Evolutionary conservation across 2,888 invertebrate species (phyloP).

Genomic region (Phaedon cochleariae): DNA sequence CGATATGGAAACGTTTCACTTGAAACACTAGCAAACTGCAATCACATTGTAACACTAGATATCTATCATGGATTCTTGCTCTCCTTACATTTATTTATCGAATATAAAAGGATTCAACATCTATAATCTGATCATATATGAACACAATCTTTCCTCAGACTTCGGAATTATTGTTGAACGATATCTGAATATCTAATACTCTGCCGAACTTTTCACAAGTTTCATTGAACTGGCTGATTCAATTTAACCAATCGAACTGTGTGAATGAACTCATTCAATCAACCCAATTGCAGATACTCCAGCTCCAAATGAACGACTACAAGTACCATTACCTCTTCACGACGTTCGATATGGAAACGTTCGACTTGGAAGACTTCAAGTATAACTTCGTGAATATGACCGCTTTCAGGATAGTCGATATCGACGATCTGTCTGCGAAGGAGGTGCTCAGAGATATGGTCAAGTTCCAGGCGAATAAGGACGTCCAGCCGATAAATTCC

Average conservation of each 20-base stretch:
- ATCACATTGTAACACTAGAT: too few species aligned
- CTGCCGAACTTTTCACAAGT: too few species aligned
- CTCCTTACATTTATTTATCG: too few species aligned
- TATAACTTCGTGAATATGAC: constrained; percentile 82
- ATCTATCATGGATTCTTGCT: too few species aligned
- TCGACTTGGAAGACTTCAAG: constrained; percentile 76
- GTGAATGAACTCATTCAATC: background rate
- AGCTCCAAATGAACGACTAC: constrained; percentile 85
- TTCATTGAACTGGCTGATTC: too few species aligned
- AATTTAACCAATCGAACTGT: background rate
- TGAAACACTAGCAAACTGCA: too few species aligned
- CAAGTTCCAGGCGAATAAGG: constrained; percentile 65
- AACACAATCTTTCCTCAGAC: too few species aligned
- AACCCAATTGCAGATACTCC: constrained; percentile 70
- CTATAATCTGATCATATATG: too few species aligned
- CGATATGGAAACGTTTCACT: constrained; percentile 72
- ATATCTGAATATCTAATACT: too few species aligned
- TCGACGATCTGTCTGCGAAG: constrained; percentile 71
- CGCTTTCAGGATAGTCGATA: constrained; percentile 77
- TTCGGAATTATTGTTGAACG: too few species aligned
- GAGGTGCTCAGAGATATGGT: constrained; percentile 77
- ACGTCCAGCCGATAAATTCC: constrained; percentile 52
- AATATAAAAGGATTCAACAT: too few species aligned
- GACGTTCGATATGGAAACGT: constrained; percentile 73
- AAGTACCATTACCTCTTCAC: constrained; percentile 86